A percentile compares a stretch with the other conserved stretches of the same genome.
Conservation (phyloP, 2,113 vertebrate species). For the Pitta sordida region DNA sequence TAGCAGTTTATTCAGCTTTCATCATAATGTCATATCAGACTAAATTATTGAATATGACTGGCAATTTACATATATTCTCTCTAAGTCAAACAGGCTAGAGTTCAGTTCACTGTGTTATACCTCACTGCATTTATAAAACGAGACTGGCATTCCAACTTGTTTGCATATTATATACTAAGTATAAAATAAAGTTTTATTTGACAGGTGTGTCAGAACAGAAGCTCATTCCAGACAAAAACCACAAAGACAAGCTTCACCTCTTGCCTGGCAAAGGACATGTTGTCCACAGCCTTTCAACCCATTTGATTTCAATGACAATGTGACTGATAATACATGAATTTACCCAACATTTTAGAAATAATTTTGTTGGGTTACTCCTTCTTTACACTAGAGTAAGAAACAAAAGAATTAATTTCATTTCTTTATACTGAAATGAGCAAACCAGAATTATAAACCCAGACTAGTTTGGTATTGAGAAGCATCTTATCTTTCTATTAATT, state of each 20-base stretch:
- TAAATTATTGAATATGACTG: constrained; percentile 42
- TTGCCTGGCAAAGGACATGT: neutral
- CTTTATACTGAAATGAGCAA: neutral
- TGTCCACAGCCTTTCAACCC: neutral
- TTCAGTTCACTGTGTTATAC: neutral
- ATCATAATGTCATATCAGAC: neutral
- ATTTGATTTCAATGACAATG: neutral
- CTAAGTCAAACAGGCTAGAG: constrained; percentile 4
- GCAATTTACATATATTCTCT: constrained; percentile 26
- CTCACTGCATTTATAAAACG: neutral
- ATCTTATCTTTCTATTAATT: neutral
- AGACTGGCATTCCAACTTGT: neutral
- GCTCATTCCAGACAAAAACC: neutral
- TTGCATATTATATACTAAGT: neutral
- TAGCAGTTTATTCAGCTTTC: constrained; percentile 15
- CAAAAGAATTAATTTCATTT: neutral
- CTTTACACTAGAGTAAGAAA: neutral
- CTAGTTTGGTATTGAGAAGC: neutral
- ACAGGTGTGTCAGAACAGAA: neutral
- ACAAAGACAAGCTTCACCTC: neutral
- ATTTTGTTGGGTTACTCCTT: neutral
- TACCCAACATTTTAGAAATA: neutral
- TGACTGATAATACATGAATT: neutral
- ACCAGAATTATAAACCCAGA: neutral
- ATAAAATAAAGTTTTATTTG: neutral